Evolutionary conservation across 2,888 invertebrate genomes (phyloP).

Genomic region (Eremobia ochroleuca): DNA sequence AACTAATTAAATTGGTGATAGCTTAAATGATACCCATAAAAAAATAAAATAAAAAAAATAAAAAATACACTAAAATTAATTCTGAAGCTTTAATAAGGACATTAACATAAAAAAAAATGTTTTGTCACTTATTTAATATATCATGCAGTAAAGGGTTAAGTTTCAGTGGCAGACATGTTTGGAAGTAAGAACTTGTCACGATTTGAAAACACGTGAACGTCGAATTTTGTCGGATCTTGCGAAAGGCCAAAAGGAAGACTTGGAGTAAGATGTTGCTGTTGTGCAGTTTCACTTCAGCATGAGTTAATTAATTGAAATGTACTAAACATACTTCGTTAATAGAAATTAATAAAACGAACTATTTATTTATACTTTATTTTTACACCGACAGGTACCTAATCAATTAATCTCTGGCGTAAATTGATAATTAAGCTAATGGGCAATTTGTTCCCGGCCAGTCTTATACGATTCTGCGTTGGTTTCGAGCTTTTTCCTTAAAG

Average conservation of each 20-base stretch:
- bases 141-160: too few species aligned
- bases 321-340: not conserved
- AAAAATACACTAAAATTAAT: too few species aligned
- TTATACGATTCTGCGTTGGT: not conserved
- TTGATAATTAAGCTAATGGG: not conserved
- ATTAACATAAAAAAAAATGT: too few species aligned
- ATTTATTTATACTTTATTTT: conserved; percentile 14
- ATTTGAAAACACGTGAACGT: not conserved
- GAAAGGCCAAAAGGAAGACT: not conserved
- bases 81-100: too few species aligned
- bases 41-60: too few species aligned
- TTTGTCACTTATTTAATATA: too few species aligned
- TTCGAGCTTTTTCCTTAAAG: not conserved
- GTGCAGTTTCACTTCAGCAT: not conserved
- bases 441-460: not conserved
- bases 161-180: conserved; percentile 17
- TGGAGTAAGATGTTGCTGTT: not conserved
- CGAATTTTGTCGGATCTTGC: not conserved
- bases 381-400: not conserved
- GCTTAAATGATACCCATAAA: too few species aligned
- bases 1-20: too few species aligned
- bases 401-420: conserved; percentile 1
- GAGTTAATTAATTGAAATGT: not conserved
- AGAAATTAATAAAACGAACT: not conserved
- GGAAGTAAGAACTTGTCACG: conserved; percentile 6